A percentile compares a stretch with the other conserved stretches of the same genome.
Conservation (phyloP, 2,888 invertebrate genomes). For the Diplazon laetatorius region DNA sequence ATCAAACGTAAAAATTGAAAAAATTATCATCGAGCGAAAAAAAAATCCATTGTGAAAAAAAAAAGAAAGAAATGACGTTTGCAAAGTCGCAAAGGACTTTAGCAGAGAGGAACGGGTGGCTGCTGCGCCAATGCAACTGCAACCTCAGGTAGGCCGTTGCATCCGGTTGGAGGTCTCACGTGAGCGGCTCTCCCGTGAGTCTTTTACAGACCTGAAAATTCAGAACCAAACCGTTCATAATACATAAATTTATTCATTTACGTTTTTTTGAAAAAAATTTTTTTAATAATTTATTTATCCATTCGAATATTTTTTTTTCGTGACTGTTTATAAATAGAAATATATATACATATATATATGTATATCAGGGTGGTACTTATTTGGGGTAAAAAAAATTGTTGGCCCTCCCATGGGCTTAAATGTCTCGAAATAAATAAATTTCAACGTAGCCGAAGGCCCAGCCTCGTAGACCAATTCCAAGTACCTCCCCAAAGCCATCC, state of each 20-base stretch:
- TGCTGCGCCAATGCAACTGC: constrained; percentile 74
- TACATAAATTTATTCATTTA: constrained; percentile 16
- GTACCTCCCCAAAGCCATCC: too few relatives aligned
- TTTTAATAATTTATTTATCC: background rate
- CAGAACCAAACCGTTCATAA: constrained; percentile 72
- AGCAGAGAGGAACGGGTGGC: constrained; percentile 2
- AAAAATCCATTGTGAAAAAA: background rate
- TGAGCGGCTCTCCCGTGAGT: constrained; percentile 71
- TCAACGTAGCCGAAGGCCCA: too few relatives aligned
- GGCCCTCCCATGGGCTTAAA: too few relatives aligned
- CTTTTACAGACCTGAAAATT: constrained; percentile 66
- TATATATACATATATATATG: too few relatives aligned
- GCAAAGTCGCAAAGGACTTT: constrained; percentile 4
- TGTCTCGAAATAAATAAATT: too few relatives aligned
- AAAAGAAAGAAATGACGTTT: constrained; percentile 14
- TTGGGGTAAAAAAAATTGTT: too few relatives aligned
- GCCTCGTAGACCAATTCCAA: too few relatives aligned
- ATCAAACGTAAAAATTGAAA: background rate
- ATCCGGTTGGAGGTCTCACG: constrained; percentile 76
- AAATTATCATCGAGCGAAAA: background rate
- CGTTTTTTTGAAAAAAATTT: background rate
- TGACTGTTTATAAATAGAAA: constrained; percentile 22
- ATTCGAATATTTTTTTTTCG: too few relatives aligned
- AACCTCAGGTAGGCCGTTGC: constrained; percentile 72
- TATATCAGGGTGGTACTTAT: too few relatives aligned